phyloP scores from a whole-genome alignment of 2,888 invertebrate genomes.

The Eulithis testata region DNA sequence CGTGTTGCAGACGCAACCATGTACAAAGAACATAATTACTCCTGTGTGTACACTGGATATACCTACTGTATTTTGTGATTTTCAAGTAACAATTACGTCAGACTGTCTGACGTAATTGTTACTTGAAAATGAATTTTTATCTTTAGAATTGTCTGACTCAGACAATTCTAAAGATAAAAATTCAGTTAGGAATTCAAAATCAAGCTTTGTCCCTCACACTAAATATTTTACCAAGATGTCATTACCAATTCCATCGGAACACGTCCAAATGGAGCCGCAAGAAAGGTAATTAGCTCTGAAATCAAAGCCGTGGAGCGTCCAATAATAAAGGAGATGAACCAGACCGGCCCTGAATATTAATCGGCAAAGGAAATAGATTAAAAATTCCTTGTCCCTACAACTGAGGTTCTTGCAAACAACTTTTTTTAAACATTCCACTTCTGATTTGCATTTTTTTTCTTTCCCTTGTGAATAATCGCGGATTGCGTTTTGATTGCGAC shows the following conservation, averaged over 20 bases:
- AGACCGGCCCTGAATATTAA: conserved; percentile 84
- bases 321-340: conserved; percentile 85
- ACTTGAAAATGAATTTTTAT: no score
- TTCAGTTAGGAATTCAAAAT: neutral
- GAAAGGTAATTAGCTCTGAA: conserved; percentile 78
- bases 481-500: conserved; percentile 61
- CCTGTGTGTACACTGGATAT: no score
- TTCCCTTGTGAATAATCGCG: conserved; percentile 82
- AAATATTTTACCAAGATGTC: conserved; percentile 24
- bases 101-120: no score
- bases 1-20: no score
- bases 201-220: neutral
- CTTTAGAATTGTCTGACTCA: no score
- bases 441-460: conserved; percentile 80
- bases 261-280: conserved; percentile 56
- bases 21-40: no score
- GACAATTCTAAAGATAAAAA: no score
- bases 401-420: conserved; percentile 79
- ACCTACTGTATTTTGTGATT: no score
- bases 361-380: conserved; percentile 84
- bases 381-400: conserved; percentile 79
- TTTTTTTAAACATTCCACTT: conserved; percentile 75
- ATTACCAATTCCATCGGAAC: conserved; percentile 38
- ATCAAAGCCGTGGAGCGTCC: conserved; percentile 75
- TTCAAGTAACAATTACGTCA: no score